A percentile compares a stretch with the other conserved stretches of the same genome.
Evolutionary conservation across 2,888 invertebrate species (phyloP).

Genomic region (Pyrocoelia pectoralis): DNA sequence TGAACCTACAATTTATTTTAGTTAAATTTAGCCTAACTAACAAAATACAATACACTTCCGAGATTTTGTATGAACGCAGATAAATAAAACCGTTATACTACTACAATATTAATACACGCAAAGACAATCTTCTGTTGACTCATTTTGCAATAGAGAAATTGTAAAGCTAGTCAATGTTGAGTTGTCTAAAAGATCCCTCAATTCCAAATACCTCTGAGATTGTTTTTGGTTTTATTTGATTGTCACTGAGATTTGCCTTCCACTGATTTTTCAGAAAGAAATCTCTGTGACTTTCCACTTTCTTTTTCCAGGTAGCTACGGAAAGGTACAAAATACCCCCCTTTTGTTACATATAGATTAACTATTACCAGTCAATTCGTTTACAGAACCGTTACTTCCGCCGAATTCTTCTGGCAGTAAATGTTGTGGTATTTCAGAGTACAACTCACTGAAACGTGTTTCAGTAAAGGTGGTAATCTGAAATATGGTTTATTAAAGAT

Average conservation of each 20-base stretch:
- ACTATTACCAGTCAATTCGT: neutral
- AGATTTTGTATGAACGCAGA: too few species aligned
- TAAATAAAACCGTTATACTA: too few species aligned
- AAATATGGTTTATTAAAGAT: too few species aligned
- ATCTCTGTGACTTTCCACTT: slow-evolving; percentile 61
- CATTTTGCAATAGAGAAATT: too few species aligned
- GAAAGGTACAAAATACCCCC: too few species aligned
- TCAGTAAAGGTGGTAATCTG: too few species aligned
- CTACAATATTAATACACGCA: too few species aligned
- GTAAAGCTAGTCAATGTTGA: slow-evolving; percentile 61
- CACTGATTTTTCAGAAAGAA: slow-evolving; percentile 64
- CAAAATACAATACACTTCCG: too few species aligned
- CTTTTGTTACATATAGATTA: neutral
- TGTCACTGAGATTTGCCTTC: slow-evolving; percentile 62
- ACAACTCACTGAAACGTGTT: neutral
- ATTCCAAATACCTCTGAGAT: slow-evolving; percentile 64
- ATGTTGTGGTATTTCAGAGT: neutral
- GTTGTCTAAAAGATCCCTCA: slow-evolving; percentile 64
- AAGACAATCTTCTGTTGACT: too few species aligned
- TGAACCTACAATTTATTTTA: too few species aligned
- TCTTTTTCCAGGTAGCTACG: slow-evolving; percentile 62
- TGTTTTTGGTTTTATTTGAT: slow-evolving; percentile 64
- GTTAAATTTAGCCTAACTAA: too few species aligned
- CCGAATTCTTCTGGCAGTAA: neutral
- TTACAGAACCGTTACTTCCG: neutral